Evolutionary conservation across 1,140 invertebrate species (phyloP).

Genomic region (Drosophila nannoptera): DNA sequence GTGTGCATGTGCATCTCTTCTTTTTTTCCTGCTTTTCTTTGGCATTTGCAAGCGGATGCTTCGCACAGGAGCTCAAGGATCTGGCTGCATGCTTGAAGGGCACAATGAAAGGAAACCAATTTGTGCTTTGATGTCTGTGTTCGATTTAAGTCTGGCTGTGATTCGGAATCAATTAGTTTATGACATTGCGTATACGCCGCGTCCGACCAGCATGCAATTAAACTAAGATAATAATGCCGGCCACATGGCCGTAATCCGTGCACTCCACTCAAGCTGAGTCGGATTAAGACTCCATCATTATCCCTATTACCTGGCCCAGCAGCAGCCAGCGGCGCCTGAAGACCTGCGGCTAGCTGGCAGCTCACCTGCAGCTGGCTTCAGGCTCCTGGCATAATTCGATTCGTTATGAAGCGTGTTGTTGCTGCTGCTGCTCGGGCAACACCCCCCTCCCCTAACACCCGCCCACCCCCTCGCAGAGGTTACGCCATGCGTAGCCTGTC

Average conservation of each 20-base stretch:
- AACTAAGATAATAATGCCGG: constrained; percentile 50
- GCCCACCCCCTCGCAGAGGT: constrained; percentile 16
- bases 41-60: constrained; percentile 25
- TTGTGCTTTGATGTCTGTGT: constrained; percentile 34
- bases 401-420: constrained; percentile 66
- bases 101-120: constrained; percentile 25
- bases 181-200: constrained; percentile 63
- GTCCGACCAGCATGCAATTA: constrained; percentile 44
- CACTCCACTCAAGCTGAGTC: constrained; percentile 46
- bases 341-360: not conserved
- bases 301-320: constrained; percentile 52
- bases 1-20: constrained; percentile 29
- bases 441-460: no score
- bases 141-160: constrained; percentile 3
- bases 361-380: not conserved
- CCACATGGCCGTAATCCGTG: constrained; percentile 26
- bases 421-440: constrained; percentile 35
- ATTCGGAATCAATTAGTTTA: constrained; percentile 53
- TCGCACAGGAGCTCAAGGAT: constrained; percentile 17
- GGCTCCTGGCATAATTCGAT: constrained; percentile 62
- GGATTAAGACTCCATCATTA: constrained; percentile 71
- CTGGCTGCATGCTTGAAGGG: constrained; percentile 13
- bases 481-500: constrained; percentile 5
- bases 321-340: not conserved
- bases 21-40: constrained; percentile 20